These are phyloP conservation scores for Rhagologus leucostigma DNA, from an alignment of 2,113 vertebrate genomes.

Conservation along the genomic window DNA sequence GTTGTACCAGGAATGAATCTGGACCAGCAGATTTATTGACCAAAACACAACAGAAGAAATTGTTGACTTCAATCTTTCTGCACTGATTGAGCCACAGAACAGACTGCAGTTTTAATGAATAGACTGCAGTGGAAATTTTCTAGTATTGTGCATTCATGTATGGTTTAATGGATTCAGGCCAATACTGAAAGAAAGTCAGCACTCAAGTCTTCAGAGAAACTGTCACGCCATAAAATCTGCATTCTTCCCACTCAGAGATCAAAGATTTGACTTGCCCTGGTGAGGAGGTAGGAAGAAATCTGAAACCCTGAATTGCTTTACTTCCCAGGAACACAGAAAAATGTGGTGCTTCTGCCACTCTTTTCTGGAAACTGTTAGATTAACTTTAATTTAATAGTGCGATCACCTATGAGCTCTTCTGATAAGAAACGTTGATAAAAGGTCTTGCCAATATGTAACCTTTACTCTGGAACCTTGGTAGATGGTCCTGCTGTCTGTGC, in stretches of 20 bases:
- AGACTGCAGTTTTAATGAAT: not conserved
- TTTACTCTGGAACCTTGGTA: not conserved
- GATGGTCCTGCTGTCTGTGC: not conserved
- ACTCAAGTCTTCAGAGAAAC: not conserved
- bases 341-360: not conserved
- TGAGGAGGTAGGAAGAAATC: not conserved
- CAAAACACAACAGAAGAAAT: slow-evolving; percentile 33
- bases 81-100: not conserved
- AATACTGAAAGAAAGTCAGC: slow-evolving; percentile 3
- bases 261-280: not conserved
- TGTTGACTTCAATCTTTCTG: not conserved
- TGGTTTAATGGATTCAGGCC: slow-evolving; percentile 4
- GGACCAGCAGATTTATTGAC: slow-evolving; percentile 10
- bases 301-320: not conserved
- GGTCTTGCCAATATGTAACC: not conserved
- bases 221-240: not conserved
- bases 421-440: not conserved
- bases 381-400: not conserved
- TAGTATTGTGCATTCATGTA: not conserved
- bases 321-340: not conserved
- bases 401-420: not conserved
- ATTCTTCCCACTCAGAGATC: not conserved
- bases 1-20: not conserved
- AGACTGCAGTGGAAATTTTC: slow-evolving; percentile 3
- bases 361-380: not conserved